These are phyloP conservation scores for Oryctolagus cuniculus DNA, from an alignment of 2,113 vertebrate species.

Conservation along the genomic window DNA sequence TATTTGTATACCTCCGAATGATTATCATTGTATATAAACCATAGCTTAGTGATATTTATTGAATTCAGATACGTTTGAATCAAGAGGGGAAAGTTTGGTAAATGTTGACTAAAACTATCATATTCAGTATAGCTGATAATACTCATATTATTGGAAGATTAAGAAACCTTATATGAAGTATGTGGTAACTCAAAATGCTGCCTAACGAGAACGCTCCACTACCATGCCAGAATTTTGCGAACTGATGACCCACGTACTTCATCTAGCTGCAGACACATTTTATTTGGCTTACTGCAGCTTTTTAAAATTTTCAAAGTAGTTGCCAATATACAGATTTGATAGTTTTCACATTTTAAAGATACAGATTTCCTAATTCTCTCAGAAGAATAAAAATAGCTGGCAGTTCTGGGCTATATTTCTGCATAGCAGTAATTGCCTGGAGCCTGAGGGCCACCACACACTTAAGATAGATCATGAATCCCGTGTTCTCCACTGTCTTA, in stretches of 20 bases:
- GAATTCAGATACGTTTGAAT: background rate
- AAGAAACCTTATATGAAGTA: background rate
- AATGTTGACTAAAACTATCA: background rate
- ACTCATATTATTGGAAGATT: conserved; percentile 9
- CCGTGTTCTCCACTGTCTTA: background rate
- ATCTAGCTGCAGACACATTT: conserved; percentile 37
- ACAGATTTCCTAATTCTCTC: conserved; percentile 19
- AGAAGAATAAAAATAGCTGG: background rate
- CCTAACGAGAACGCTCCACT: background rate
- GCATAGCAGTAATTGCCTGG: background rate
- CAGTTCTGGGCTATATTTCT: background rate
- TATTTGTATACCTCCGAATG: background rate
- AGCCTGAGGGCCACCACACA: background rate
- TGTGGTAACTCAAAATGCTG: conserved; percentile 15
- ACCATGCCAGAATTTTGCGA: conserved; percentile 45
- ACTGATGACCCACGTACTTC: conserved; percentile 54
- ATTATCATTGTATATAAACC: background rate
- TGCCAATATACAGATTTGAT: conserved; percentile 29
- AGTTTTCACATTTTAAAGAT: conserved; percentile 54
- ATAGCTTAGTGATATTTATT: background rate
- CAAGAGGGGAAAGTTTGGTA: background rate
- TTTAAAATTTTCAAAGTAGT: background rate
- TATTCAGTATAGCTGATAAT: background rate
- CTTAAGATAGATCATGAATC: background rate
- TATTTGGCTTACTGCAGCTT: conserved; percentile 19